Evolutionary conservation across 2,113 vertebrate genomes (phyloP).

Genomic region (Vidua macroura): DNA sequence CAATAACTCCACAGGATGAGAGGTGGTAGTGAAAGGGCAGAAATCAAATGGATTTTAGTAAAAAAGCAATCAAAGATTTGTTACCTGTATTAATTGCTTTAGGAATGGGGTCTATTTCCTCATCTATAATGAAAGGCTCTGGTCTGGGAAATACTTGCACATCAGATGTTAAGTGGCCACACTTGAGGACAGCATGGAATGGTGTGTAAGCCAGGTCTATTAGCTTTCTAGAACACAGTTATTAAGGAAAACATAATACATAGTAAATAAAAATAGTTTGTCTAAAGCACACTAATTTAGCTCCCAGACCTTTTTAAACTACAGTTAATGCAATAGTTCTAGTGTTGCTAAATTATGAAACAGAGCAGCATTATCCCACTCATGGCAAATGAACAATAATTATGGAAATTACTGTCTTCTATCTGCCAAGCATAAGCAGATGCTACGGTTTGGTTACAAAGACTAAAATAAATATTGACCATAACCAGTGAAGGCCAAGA

Average conservation of each 20-base stretch:
- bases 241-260: not conserved
- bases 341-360: not conserved
- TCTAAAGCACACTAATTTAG: not conserved
- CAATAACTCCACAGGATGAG: not conserved
- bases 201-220: constrained; percentile 95
- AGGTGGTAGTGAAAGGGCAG: not conserved
- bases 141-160: constrained; percentile 98
- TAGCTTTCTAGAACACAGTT: constrained; percentile 81
- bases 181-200: constrained; percentile 94
- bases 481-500: not conserved
- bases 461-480: not conserved
- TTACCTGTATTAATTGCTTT: constrained; percentile 90
- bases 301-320: not conserved
- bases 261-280: not conserved
- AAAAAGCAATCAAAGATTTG: not conserved
- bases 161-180: constrained; percentile 92
- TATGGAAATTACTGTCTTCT: not conserved
- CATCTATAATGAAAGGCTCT: constrained; percentile 90
- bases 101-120: constrained; percentile 92
- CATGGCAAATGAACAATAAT: not conserved
- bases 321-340: not conserved
- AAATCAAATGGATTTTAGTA: not conserved
- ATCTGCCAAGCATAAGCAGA: not conserved
- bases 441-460: not conserved
- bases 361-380: not conserved